Evolutionary conservation across 1,140 invertebrate genomes (phyloP), one percentile per base, ranked within the genome.

Genomic region (Diorhabda carinulata): DNA sequence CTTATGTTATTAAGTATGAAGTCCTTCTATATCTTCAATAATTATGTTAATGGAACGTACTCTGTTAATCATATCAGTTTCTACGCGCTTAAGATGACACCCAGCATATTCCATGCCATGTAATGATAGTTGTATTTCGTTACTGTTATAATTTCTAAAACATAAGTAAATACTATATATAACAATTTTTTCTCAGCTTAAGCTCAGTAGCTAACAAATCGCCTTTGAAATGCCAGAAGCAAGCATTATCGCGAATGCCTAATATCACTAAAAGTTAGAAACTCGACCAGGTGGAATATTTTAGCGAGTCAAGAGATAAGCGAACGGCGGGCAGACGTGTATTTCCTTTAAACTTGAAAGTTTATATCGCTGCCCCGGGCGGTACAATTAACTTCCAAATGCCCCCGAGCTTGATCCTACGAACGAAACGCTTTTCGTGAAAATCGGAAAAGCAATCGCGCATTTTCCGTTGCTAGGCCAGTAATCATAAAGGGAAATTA

Each of bases 251-350:
- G 47, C 47, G 6, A n/a, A n/a, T 8, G 47, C 47, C 47, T 52
- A 52, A 52, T 52, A 52, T 52, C n/a, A 52, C 47, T 52, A 52
- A 52, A 52, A 52, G 47, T 52, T 52, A n/a, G 47, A 4, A 52
- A 52, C 47, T 52, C 47, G 47, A 52, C 47, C 47, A 52, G 47
- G 47, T 52, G 47, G n/a, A 52, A 52, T 52, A 52, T 52, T 52
- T 52, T 52, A 52, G 47, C 6, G 47, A 52, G 47, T 52, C 6
- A 52, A 52, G 47, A 52, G 47, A 52, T 52, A 52, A 52, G 47
- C 47, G 47, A n/a, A n/a, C 47, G 47, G n/a, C n/a, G n/a, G n/a
- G 47, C 47, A n/a, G 47, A n/a, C 47, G 47, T 52, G 47, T 52
- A n/a, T 52, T 52, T 52, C 47, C 47, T 52, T 52, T n/a, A 52